Percentiles rank a stretch among this genome's conserved stretches.
Conservation (phyloP, 2,113 vertebrate genomes). For the Uria lomvia region DNA sequence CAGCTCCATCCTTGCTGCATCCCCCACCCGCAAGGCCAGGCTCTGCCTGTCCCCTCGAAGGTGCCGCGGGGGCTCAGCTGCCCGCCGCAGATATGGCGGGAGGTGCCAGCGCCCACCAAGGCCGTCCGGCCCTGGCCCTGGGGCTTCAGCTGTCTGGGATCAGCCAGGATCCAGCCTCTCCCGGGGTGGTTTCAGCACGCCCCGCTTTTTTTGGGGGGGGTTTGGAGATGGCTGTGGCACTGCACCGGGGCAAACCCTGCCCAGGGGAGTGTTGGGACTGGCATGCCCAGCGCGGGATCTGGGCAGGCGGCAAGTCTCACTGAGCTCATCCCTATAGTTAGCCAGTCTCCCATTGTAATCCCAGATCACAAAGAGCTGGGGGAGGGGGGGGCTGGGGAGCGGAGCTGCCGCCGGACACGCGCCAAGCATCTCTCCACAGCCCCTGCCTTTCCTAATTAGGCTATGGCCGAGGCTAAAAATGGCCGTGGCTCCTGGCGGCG, state of each 20-base stretch:
- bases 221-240: background rate
- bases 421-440: constrained; percentile 59
- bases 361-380: constrained; percentile 64
- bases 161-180: background rate
- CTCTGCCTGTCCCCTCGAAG: background rate
- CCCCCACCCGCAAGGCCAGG: background rate
- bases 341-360: constrained; percentile 66
- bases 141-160: constrained; percentile 23
- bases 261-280: rapidly evolving
- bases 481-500: constrained; percentile 27
- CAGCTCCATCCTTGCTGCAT: background rate
- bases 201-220: rapidly evolving
- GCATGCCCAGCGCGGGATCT: rapidly evolving
- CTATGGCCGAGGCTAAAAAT: constrained; percentile 54
- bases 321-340: constrained; percentile 74
- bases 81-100: background rate
- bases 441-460: constrained; percentile 74
- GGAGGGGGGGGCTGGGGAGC: background rate
- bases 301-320: background rate
- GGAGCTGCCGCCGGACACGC: background rate
- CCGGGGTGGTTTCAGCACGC: background rate
- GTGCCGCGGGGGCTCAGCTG: background rate
- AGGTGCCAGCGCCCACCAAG: background rate
- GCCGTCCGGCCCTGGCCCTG: background rate
- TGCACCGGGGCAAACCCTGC: rapidly evolving